These are phyloP conservation scores for Gallinago media DNA, from an alignment of 2,113 vertebrate genomes.

Conservation along the genomic window DNA sequence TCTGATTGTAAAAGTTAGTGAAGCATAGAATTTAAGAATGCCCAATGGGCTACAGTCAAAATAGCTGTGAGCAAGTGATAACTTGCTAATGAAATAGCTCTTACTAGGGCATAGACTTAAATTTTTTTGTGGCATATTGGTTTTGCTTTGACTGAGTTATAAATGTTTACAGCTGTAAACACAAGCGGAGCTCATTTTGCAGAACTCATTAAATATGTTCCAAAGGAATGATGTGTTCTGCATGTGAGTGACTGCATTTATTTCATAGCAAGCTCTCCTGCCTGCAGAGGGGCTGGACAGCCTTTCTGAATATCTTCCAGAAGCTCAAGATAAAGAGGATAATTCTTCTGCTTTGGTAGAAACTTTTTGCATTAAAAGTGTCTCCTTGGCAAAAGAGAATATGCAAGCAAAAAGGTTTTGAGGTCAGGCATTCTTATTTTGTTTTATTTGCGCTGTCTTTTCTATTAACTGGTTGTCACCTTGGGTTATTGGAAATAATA, in stretches of 20 bases:
- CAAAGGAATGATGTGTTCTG: not conserved
- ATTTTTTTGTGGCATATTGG: constrained; percentile 11
- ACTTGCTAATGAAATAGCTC: constrained; percentile 5
- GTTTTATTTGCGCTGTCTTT: not conserved
- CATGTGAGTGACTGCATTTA: not conserved
- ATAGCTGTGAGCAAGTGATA: not conserved
- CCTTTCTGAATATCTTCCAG: not conserved
- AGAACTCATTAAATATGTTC: not conserved
- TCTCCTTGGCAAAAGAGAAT: not conserved
- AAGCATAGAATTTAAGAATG: not conserved
- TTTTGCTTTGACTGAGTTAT: constrained; percentile 16
- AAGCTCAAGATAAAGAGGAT: not conserved
- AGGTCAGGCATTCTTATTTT: not conserved
- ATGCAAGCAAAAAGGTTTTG: not conserved
- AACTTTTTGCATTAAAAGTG: not conserved
- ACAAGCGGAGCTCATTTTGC: not conserved
- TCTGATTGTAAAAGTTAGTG: not conserved
- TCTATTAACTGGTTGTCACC: not conserved
- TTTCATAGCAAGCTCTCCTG: not conserved
- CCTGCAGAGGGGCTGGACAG: not conserved
- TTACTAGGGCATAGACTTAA: not conserved
- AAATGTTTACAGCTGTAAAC: not conserved
- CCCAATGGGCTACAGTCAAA: not conserved
- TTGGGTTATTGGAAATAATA: not conserved
- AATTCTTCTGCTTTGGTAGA: not conserved